phyloP scores from a whole-genome alignment of 2,113 vertebrate species.

The Psilopsiagon aymara region DNA sequence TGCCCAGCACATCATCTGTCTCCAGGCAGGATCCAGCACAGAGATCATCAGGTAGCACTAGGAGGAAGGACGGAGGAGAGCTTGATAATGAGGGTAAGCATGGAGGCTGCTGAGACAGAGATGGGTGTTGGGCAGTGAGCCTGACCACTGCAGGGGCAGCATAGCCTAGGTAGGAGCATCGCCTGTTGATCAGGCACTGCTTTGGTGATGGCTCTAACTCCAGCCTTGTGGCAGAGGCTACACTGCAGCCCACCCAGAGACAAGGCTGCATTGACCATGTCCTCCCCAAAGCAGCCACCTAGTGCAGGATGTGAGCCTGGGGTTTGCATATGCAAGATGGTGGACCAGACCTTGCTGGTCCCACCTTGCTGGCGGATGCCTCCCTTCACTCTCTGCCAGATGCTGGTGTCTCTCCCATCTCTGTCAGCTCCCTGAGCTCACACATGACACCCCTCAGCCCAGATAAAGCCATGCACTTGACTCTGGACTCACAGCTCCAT shows the following conservation, averaged over 20 bases:
- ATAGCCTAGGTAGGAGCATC: neutral
- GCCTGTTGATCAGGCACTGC: neutral
- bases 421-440: neutral
- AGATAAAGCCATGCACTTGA: neutral
- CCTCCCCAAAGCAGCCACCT: neutral
- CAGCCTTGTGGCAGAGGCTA: neutral
- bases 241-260: neutral
- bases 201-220: neutral
- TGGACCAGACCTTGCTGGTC: neutral
- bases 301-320: fast-evolving
- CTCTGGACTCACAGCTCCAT: neutral
- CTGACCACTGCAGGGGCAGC: neutral
- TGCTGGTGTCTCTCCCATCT: neutral
- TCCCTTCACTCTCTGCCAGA: neutral
- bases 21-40: neutral
- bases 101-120: neutral
- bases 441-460: neutral
- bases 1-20: conserved; percentile 49
- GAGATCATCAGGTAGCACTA: neutral
- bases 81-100: neutral
- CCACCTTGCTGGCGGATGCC: neutral
- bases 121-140: fast-evolving
- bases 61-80: neutral
- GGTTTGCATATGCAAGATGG: no score
- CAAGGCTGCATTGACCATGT: fast-evolving